These are phyloP conservation scores for Lydus trimaculatus DNA, from an alignment of 2,888 invertebrate species.

Conservation along the genomic window DNA sequence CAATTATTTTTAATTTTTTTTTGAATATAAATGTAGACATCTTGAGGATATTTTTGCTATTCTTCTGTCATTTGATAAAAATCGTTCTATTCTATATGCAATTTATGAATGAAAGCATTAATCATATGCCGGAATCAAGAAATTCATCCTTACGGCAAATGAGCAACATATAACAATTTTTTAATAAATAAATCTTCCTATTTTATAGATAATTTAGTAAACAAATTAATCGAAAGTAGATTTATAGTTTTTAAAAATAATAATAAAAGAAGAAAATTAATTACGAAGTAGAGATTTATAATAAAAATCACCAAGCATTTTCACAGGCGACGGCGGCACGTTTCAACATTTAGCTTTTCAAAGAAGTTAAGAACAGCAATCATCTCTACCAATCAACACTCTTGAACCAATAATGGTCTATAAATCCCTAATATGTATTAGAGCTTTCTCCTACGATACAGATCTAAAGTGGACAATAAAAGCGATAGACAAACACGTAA, in stretches of 20 bases:
- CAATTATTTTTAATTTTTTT: neutral
- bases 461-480: constrained; percentile 43
- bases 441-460: constrained; percentile 51
- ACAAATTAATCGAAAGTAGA: neutral
- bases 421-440: constrained; percentile 54
- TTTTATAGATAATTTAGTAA: neutral
- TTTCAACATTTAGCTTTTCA: neutral
- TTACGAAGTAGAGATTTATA: neutral
- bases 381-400: constrained; percentile 41
- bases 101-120: constrained; percentile 42
- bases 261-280: neutral
- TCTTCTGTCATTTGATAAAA: constrained; percentile 9
- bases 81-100: constrained; percentile 11
- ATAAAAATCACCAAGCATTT: neutral
- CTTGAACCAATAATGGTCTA: constrained; percentile 51
- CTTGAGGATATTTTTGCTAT: neutral
- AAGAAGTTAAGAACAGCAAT: neutral
- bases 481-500: constrained; percentile 46
- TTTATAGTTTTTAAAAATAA: neutral
- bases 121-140: constrained; percentile 46
- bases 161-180: constrained; percentile 25
- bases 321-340: neutral
- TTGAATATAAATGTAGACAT: neutral
- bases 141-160: constrained; percentile 42
- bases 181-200: neutral